phyloP scores from a whole-genome alignment of 2,113 vertebrate genomes.

The Pollachius pollachius region DNA sequence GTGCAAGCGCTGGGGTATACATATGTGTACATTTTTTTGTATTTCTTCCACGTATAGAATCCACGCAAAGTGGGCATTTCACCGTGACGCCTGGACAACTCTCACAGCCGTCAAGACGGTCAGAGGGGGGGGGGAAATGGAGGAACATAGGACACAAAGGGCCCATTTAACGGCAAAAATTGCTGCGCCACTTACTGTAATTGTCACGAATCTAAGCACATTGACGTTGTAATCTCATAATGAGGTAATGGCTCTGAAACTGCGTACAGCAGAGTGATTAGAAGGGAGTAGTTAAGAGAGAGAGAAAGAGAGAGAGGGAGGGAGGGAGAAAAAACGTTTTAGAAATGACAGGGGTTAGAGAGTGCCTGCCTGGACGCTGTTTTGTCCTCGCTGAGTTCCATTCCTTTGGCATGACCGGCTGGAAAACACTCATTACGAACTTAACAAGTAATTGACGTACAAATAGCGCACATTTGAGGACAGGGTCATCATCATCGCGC shows the following conservation, averaged over 20 bases:
- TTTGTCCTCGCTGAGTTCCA: neutral
- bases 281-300: conserved; percentile 48
- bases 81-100: conserved; percentile 2
- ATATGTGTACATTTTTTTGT: neutral
- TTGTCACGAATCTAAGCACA: conserved; percentile 64
- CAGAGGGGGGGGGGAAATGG: conserved; percentile 38
- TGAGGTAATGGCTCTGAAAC: conserved; percentile 66
- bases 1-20: neutral
- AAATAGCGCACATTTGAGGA: neutral
- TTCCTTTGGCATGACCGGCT: neutral
- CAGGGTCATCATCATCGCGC: neutral
- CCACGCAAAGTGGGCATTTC: conserved; percentile 13
- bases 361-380: conserved; percentile 26
- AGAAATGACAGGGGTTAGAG: conserved; percentile 47
- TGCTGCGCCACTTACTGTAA: conserved; percentile 67
- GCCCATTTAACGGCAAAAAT: conserved; percentile 60
- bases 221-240: conserved; percentile 72
- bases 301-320: neutral
- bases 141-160: conserved; percentile 51
- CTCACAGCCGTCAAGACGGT: conserved; percentile 17
- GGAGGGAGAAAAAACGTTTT: conserved; percentile 1
- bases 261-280: conserved; percentile 62
- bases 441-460: conserved; percentile 2
- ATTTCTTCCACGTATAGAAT: neutral
- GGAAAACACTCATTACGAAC: neutral